Evolutionary conservation across 2,113 vertebrate genomes (phyloP), one percentile per base, ranked within the genome.

Genomic region (Talpa occidentalis): DNA sequence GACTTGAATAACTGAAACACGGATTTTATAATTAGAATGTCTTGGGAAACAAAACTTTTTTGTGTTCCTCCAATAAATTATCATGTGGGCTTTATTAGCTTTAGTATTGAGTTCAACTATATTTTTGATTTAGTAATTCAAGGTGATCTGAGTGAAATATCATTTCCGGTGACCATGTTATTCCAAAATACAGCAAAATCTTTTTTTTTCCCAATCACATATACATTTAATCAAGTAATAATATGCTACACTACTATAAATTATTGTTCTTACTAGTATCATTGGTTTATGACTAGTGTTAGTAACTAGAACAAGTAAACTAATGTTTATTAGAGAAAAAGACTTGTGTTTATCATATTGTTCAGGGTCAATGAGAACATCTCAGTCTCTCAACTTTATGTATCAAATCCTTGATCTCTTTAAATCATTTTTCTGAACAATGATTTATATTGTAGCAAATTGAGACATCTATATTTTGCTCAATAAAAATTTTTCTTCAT

Each of bases 261-360:
- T 97, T 97, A 96, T 77, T 79, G 0, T 9, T 97, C 12, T 97
- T 98, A 81, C 12, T 88, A 47, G 69, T 95, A 47, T 95, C 56
- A 87, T 93, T 86, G 47, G 3, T 26, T 95, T 19, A 91, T 97
- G 90, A 95, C 10, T 94, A 44, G 86, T 92, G 62, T 96, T 87
- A 90, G 44, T 70, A 80, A 16, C 37, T 97, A 76, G 88, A 95
- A 89, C 69, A 98, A 56, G 93, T 92, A 19, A 82, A 90, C 56
- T 97, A 95, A 77, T 49, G 85, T 59, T 96, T 94, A 81, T 96
- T 97, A 96, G 56, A 95, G 83, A 95, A 80, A 96, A 77, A 47
- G 56, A 88, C 77, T 81, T 26, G 21, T 85, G 77, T 89, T 80
- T 88, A 35, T 93, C 54, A 93, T 52, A 94, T 60, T 69, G 72